A percentile compares a stretch with the other conserved stretches of the same genome.
These are phyloP conservation scores for Apogon hyalosoma DNA, from an alignment of 2,797 vertebrate species.

Conservation along the genomic window DNA sequence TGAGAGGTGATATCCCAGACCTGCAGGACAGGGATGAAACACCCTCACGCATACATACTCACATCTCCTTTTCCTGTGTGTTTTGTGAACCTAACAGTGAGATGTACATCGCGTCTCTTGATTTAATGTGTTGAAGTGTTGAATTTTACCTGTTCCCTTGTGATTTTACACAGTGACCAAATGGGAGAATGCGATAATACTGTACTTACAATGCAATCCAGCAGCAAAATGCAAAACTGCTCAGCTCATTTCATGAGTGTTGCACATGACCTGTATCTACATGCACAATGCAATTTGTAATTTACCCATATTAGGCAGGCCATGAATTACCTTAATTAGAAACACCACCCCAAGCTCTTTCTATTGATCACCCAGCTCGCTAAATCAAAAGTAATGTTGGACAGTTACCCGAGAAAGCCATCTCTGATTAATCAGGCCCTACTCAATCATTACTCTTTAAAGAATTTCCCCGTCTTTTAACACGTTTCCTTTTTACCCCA, in stretches of 20 bases:
- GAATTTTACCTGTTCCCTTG: background rate
- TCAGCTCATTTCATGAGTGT: conserved; percentile 32
- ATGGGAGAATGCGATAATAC: background rate
- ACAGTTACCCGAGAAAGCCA: conserved; percentile 72
- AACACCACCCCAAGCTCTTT: conserved; percentile 80
- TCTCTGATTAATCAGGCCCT: conserved; percentile 68
- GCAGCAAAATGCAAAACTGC: background rate
- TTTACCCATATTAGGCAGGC: conserved; percentile 68
- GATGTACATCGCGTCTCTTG: conserved; percentile 43
- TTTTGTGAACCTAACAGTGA: conserved; percentile 79
- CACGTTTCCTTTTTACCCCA: conserved; percentile 62
- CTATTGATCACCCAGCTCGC: conserved; percentile 76
- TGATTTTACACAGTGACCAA: background rate
- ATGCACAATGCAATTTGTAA: conserved; percentile 73
- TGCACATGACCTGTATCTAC: conserved; percentile 48
- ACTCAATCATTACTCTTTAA: conserved; percentile 71
- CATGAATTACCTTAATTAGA: conserved; percentile 88
- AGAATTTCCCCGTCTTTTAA: conserved; percentile 68
- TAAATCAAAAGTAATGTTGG: conserved; percentile 79
- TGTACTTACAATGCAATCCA: background rate
- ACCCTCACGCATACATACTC: conserved; percentile 21
- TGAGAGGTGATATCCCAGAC: conserved; percentile 63
- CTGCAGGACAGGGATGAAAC: conserved; percentile 58
- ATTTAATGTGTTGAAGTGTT: background rate
- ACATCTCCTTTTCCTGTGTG: conserved; percentile 47